Evolutionary conservation across 1,140 invertebrate genomes (phyloP).

Genomic region (Metaphire vulgaris): DNA sequence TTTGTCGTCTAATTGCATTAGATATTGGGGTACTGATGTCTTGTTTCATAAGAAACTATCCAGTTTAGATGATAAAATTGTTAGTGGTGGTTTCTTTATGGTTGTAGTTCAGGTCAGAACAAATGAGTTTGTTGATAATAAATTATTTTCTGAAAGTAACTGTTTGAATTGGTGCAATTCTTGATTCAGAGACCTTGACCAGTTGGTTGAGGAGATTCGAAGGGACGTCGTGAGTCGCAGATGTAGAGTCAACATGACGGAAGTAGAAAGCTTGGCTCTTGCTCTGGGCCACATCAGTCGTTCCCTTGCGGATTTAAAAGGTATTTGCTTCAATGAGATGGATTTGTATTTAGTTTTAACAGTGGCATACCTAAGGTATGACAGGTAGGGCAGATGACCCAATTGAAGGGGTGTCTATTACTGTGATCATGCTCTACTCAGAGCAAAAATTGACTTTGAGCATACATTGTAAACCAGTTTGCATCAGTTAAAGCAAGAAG

Average conservation of each 20-base stretch:
- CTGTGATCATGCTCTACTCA: not conserved
- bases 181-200: slow-evolving; percentile 72
- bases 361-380: not conserved
- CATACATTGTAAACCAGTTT: too few species aligned
- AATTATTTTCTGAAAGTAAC: too few species aligned
- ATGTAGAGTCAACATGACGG: slow-evolving; percentile 88
- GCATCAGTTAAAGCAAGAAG: too few species aligned
- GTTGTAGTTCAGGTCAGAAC: too few species aligned
- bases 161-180: too few species aligned
- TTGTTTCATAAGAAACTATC: too few species aligned
- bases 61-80: too few species aligned
- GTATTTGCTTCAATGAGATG: slow-evolving; percentile 34
- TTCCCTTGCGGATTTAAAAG: slow-evolving; percentile 87
- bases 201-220: slow-evolving; percentile 84
- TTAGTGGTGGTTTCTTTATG: too few species aligned
- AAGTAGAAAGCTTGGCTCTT: slow-evolving; percentile 92
- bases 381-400: not conserved
- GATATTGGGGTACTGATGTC: too few species aligned
- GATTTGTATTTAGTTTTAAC: slow-evolving; percentile 6
- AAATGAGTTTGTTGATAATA: too few species aligned
- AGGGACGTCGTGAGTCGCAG: slow-evolving; percentile 90
- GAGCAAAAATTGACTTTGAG: too few species aligned
- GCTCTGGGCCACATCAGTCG: slow-evolving; percentile 81
- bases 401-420: not conserved
- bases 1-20: too few species aligned